Base-by-base conservation (phyloP, 1,140 invertebrate genomes). In the Lepidurus arcticus region DNA sequence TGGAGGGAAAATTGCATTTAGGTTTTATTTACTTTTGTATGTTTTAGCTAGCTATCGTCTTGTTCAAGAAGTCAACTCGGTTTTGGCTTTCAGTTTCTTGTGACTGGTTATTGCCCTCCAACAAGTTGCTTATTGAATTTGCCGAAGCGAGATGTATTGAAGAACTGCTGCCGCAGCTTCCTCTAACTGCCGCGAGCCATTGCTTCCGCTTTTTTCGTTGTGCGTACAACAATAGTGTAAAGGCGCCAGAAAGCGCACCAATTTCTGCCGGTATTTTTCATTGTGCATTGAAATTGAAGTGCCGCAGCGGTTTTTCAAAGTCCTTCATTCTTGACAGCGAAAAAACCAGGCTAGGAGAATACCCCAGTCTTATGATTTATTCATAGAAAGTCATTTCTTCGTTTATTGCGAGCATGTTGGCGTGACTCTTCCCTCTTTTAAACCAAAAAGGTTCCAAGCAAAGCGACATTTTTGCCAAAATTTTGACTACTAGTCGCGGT, bases 111-210 rank as follows among this genome's bases (percentile, higher is more conserved):
- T 47, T 47, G 1, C 21, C 13, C 53, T 65, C 53, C 53, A 65
- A 65, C 53, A 65, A 65, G 53, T 65, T 65, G 53, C 53, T 65
- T 65, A 65, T 65, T 65, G 53, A 65, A 65, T 21, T 65, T 65
- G 21, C 0, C n/a, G 0, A 5, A 7, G 16, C 4, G n/a, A 65
- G 21, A 65, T 65, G 9, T 16, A 21, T 7, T 0, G 53, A 65
- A n/a, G 21, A 1, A 16, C 21, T 11, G 53, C 53, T n/a, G 53
- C 53, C 9, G 53, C 6, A 65, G 53, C 53, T 16, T 13, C 16
- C 13, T n/a, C 53, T 65, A 65, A 65, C 53, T 65, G 53, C 53
- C 53, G 53, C 21, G 53, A 65, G n/a, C 13, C 9, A 16, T 65
- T 65, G 16, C 53, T 13, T 65, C 53, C 53, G n/a, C n/a, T 65